phyloP scores from a whole-genome alignment of 2,888 invertebrate genomes.

The Trachelus tabidus region DNA sequence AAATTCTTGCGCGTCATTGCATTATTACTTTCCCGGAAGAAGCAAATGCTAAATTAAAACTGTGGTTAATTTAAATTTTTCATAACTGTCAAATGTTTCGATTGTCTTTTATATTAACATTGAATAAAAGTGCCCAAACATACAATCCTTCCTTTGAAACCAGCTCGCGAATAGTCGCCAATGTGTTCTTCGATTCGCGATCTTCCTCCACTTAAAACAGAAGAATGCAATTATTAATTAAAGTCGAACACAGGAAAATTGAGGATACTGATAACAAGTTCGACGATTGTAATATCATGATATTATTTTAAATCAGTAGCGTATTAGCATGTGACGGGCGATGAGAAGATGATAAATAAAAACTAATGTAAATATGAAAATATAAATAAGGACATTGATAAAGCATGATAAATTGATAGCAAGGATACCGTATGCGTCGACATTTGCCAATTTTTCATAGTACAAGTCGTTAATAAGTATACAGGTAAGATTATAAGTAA shows the following conservation, averaged over 20 bases:
- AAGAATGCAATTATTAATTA: slow-evolving; percentile 16
- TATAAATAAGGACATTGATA: too few relatives aligned
- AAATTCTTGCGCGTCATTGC: not conserved
- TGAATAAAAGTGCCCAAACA: slow-evolving; percentile 52
- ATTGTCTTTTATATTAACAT: not conserved
- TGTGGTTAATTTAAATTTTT: too few relatives aligned
- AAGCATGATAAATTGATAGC: too few relatives aligned
- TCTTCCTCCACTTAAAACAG: slow-evolving; percentile 78
- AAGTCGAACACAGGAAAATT: not conserved
- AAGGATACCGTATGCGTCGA: too few relatives aligned
- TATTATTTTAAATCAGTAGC: not conserved
- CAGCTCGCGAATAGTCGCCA: slow-evolving; percentile 71
- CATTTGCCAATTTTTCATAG: not conserved
- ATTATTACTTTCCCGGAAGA: not conserved
- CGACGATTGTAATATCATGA: too few relatives aligned
- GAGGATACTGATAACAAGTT: too few relatives aligned
- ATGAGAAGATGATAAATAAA: too few relatives aligned
- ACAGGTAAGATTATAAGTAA: not conserved
- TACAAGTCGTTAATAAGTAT: not conserved
- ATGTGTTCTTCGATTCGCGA: slow-evolving; percentile 74
- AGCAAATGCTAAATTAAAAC: too few relatives aligned
- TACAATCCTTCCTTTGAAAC: slow-evolving; percentile 70
- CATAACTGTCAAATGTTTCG: not conserved
- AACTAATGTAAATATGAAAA: too few relatives aligned
- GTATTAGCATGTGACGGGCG: too few relatives aligned